These are phyloP conservation scores for Empidonax traillii DNA, from an alignment of 2,113 vertebrate genomes.

Conservation along the genomic window DNA sequence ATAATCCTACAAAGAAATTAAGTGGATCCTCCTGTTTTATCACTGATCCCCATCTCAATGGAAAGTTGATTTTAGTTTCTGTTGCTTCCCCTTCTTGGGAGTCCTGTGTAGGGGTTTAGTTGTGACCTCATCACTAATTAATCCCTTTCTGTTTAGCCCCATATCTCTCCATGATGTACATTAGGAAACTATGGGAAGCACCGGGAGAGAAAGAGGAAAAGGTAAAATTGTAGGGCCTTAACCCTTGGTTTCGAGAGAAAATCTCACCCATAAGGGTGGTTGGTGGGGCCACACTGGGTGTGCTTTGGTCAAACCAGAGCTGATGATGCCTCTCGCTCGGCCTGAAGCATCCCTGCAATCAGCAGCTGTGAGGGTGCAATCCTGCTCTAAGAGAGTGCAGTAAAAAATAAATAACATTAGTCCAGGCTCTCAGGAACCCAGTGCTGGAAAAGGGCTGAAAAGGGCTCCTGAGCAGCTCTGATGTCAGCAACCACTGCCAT, in stretches of 20 bases:
- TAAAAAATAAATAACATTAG: neutral
- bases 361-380: neutral
- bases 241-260: neutral
- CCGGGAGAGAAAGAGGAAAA: constrained; percentile 57
- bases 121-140: constrained; percentile 44
- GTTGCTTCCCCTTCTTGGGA: neutral
- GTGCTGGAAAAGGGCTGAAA: neutral
- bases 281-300: constrained; percentile 42
- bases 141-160: constrained; percentile 65
- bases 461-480: neutral
- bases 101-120: constrained; percentile 24
- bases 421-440: neutral
- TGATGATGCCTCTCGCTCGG: neutral
- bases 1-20: neutral
- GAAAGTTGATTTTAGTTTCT: neutral
- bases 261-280: constrained; percentile 49
- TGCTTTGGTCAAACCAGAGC: neutral
- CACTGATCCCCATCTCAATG: neutral
- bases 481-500: neutral
- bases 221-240: constrained; percentile 38
- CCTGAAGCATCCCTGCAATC: neutral
- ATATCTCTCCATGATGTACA: constrained; percentile 60
- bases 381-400: neutral
- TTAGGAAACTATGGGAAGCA: constrained; percentile 65
- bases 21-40: neutral